Evolutionary conservation across 2,797 vertebrate genomes (phyloP), one percentile per base, ranked within the genome.

Genomic region (Decapterus maruadsi): DNA sequence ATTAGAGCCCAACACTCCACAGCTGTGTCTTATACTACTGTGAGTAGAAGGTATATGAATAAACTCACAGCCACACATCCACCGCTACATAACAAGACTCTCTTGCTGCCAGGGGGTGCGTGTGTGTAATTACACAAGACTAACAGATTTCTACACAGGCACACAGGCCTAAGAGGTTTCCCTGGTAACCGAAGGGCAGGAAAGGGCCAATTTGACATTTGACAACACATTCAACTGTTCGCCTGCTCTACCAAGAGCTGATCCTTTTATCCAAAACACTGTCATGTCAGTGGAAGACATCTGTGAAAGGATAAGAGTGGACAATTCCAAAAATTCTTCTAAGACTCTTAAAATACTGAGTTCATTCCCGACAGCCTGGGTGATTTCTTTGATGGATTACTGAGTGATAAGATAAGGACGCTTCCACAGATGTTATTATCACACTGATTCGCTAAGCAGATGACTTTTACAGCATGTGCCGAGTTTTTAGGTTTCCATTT

Each of bases 121-220:
- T 31, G 26, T 51, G 56, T 54, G 74, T 65, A 72, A 75, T 72
- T 57, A 68, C 53, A 43, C 31, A 53, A 36, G 19, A 61, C 67
- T 46, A 10, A 78, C 20, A 13, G 50, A 75, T 34, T 46, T 43
- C 70, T 20, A 76, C 55, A 67, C 45, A 53, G 31, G 58, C 55
- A 51, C 46, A 67, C 16, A 46, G 45, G 53, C 62, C 78, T 19
- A 31, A 83, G 56, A 46, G 56, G 90, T 93, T 90, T 77, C 91
- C 89, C 34, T 88, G 89, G 91, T 58, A 90, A 93, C 89, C 60
- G 65, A 31, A 73, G 58, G 69, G 67, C 61, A 75, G 55, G 45
- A 55, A 80, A 65, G 17, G 58, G 68, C 60, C 34, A n/a, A 66
- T 51, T 42, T 34, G 56, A 50, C 58, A 53, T 80, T 75, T 68